Evolutionary conservation across 2,113 vertebrate genomes (phyloP), one percentile per base, ranked within the genome.

Genomic region (Asarcornis scutulata): DNA sequence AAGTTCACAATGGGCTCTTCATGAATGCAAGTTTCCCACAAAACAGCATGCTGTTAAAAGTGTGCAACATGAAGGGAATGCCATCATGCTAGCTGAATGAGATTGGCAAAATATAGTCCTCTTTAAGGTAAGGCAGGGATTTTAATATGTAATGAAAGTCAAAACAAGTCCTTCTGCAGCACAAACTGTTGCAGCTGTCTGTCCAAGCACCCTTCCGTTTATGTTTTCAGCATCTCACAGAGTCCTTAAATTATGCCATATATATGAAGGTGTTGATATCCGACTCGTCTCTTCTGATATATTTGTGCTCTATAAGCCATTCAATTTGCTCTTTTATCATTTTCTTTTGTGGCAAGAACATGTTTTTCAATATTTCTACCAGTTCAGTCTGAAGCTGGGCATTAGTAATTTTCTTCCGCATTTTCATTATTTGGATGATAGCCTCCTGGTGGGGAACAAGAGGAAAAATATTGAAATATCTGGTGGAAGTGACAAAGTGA

Each of bases 301-400:
- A 99, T 96, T 99, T 99, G 98, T 99, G 99, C 97, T 99, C 99
- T 96, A 99, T 99, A 94, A 99, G 99, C 99, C 99, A 99, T 96
- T 99, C 99, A 6, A 99, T 99, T 98, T 99, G 99, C 97, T 99
- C 99, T 98, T 99, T 99, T 98, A 99, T 99, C 99, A 99, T 99
- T 98, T 99, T 99, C 98, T 99, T 99, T 97, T 99, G 99, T 86
- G 99, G 99, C 97, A 99, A 99, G 98, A 99, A 99, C 99, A 99
- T 99, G 97, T 99, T 99, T 98, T 99, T 99, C 96, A 99, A 98
- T 98, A 99, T 99, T 98, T 99, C 99, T 98, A 99, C 99, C 97
- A 99, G 98, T 99, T 99, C 99, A 64, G 99, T 99, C 98, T 99
- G 99, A 96, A 99, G 99, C 96, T 99, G 99, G 89, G 99, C 99